Conservation (phyloP, 2,113 vertebrate species). For the Seriola rivoliana region DNA sequence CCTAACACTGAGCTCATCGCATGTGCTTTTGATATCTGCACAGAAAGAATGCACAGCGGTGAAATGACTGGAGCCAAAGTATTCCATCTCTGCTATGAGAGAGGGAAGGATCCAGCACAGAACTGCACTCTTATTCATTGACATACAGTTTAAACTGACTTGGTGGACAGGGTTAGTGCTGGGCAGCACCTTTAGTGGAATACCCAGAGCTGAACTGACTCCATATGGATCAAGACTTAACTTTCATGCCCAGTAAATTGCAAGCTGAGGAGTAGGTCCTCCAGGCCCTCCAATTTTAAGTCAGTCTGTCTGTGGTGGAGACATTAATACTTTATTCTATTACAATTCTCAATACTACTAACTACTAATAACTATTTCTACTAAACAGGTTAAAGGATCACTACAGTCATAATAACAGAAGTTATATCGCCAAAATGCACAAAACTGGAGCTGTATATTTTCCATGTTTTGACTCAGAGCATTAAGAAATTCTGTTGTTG, state of each 20-base stretch:
- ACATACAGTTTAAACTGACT: conserved; percentile 44
- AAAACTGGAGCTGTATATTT: conserved; percentile 19
- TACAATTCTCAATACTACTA: not conserved
- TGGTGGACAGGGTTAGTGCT: conserved; percentile 41
- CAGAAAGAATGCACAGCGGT: conserved; percentile 54
- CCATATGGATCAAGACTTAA: conserved; percentile 38
- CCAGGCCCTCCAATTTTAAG: conserved; percentile 5
- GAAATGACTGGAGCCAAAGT: conserved; percentile 39
- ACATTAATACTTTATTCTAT: not conserved
- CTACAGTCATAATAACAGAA: conserved; percentile 8
- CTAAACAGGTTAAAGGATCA: not conserved
- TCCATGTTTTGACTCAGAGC: conserved; percentile 7
- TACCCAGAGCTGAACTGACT: conserved; percentile 33
- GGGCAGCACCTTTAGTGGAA: conserved; percentile 36
- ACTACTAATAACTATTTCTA: not conserved
- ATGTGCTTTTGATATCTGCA: conserved; percentile 70
- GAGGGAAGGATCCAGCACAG: not conserved
- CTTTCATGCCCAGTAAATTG: conserved; percentile 55
- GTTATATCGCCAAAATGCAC: conserved; percentile 20
- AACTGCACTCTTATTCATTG: conserved; percentile 32
- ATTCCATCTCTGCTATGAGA: conserved; percentile 17
- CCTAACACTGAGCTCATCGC: conserved; percentile 60
- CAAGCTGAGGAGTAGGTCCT: conserved; percentile 38
- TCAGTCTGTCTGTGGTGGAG: conserved; percentile 18
- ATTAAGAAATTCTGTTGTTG: conserved; percentile 19